phyloP scores from a whole-genome alignment of 2,113 vertebrate genomes.

The Psilopsiagon aymara region DNA sequence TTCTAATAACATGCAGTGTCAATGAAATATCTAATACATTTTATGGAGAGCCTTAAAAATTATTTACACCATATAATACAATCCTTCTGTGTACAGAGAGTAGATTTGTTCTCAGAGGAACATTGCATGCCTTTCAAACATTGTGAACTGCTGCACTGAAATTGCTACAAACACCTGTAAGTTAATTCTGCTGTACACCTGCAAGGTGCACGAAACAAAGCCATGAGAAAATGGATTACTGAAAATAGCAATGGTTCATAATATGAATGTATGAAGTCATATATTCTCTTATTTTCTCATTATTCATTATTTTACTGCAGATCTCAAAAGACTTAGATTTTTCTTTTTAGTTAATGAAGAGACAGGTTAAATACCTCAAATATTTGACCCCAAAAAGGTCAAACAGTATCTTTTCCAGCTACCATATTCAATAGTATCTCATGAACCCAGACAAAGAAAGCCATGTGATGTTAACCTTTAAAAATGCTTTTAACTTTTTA shows the following conservation, averaged over 20 bases:
- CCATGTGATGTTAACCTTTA: not conserved
- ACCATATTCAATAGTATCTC: not conserved
- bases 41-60: conserved; percentile 1
- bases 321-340: not conserved
- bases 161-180: not conserved
- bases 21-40: not conserved
- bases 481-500: not conserved
- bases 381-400: not conserved
- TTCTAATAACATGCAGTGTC: not conserved
- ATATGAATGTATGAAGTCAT: not conserved
- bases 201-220: not conserved
- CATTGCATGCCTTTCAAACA: not conserved
- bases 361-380: not conserved
- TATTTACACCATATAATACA: not conserved
- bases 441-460: not conserved
- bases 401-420: not conserved
- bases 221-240: not conserved
- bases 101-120: not conserved
- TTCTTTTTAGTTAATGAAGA: not conserved
- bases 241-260: not conserved
- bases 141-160: not conserved
- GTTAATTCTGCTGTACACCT: not conserved
- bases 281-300: not conserved
- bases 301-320: not conserved
- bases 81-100: not conserved